Evolutionary conservation across 2,113 vertebrate species (phyloP), one percentile per base, ranked within the genome.

Genomic region (Phycodurus eques): DNA sequence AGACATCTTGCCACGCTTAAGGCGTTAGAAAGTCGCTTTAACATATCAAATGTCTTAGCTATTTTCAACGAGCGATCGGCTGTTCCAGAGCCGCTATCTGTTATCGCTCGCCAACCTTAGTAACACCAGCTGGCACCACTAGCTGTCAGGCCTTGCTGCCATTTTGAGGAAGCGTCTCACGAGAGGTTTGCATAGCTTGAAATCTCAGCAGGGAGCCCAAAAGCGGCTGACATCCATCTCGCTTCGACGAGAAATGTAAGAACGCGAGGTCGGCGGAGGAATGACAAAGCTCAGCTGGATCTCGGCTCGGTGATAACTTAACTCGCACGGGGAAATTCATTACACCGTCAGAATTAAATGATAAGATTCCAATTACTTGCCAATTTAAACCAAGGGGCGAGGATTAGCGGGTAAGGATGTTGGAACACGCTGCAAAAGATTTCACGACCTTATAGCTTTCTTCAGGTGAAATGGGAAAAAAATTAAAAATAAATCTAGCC

Each of bases 331-430:
- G 17, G 72, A 72, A 71, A 79, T 66, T 74, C 71, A 74, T 83
- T 83, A 84, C 75, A 78, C 74, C 80, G 53, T 82, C 73, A 57
- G 70, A 89, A 90, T 88, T 69, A 86, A 90, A 88, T 84, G 85
- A 90, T 87, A 90, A 86, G 85, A 89, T 84, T 88, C 85, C 80
- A 87, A 85, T 87, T 90, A 86, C 83, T 73, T 68, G 62, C 75
- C 78, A 70, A 88, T 86, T 85, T 82, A 82, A 82, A 82, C 31
- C 44, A 64, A 7, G 1, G 44, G 69, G 72, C 64, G 77, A 79
- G 86, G 73, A 72, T 74, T 62, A 83, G 78, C 22, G 54, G 53
- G 31, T 72, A 70, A 73, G 61, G 67, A 86, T 73, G 70, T 75
- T 66, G 57, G 62, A 75, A 49, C 31, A 59, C 68, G 57, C 31